phyloP scores from a whole-genome alignment of 2,888 invertebrate species.

The Rotaria macrura region DNA sequence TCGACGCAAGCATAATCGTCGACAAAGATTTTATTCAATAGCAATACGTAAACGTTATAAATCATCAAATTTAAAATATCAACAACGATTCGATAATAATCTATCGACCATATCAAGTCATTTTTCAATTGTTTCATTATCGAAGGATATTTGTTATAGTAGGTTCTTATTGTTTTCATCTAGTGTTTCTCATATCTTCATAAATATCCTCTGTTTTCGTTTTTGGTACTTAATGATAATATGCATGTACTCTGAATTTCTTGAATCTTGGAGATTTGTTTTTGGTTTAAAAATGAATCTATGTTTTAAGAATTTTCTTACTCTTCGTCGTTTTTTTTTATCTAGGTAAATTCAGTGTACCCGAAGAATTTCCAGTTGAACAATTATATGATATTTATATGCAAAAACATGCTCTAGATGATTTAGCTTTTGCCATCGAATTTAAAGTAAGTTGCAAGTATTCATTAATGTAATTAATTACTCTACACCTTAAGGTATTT shows the following conservation, averaged over 20 bases:
- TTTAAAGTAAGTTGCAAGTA: not conserved
- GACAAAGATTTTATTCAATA: not conserved
- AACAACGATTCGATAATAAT: not conserved
- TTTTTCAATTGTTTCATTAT: not conserved
- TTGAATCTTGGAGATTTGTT: too few species aligned
- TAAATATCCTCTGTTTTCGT: too few species aligned
- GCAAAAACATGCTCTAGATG: not conserved
- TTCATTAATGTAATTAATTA: too few species aligned
- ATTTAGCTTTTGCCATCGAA: constrained; percentile 12
- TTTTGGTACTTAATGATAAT: not conserved
- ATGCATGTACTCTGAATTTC: not conserved
- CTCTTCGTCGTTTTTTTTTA: not conserved
- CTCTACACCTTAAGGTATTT: too few species aligned
- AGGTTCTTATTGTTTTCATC: not conserved
- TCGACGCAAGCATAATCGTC: not conserved
- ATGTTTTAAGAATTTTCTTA: not conserved
- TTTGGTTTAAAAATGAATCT: not conserved
- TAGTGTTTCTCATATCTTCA: not conserved
- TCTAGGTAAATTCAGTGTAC: not conserved
- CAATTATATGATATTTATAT: constrained; percentile 1
- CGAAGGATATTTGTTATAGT: not conserved
- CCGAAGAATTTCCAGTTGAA: not conserved
- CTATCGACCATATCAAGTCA: not conserved
- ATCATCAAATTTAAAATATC: not conserved
- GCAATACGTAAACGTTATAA: not conserved